A percentile compares a stretch with the other conserved stretches of the same genome.
These are phyloP conservation scores for Apostichopus leukothele DNA, from an alignment of 53 echinoderm and acorn worm genomes.

Conservation along the genomic window DNA sequence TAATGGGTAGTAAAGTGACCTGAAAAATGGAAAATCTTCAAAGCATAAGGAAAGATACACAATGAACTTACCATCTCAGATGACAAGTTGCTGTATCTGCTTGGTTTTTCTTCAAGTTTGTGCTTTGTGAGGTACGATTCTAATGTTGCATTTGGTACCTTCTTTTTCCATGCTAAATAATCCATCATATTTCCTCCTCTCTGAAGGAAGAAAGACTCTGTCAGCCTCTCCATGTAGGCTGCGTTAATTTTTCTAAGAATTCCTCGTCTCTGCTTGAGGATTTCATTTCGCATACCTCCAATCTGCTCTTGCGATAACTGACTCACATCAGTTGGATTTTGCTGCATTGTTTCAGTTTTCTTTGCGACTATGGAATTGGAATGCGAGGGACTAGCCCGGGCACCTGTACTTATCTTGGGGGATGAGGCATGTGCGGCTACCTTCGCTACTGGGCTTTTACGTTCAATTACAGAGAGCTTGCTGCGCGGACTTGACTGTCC, in stretches of 20 bases:
- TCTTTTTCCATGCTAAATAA: constrained; percentile 85
- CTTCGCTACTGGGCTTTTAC: constrained; percentile 37
- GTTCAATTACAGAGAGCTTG: neutral
- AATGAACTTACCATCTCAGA: constrained; percentile 21
- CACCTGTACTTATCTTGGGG: constrained; percentile 61
- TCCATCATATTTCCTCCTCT: constrained; percentile 98
- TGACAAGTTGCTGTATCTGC: constrained; percentile 14
- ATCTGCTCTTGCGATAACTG: constrained; percentile 75
- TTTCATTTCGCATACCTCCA: constrained; percentile 76
- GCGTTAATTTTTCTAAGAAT: constrained; percentile 76
- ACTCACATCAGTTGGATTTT: constrained; percentile 55
- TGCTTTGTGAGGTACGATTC: constrained; percentile 68
- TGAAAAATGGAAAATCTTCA: too few species aligned
- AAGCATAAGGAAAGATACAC: too few species aligned
- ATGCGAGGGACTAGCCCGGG: constrained; percentile 90
- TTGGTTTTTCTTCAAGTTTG: constrained; percentile 68
- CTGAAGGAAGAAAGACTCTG: constrained; percentile 92
- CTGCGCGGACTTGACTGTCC: constrained; percentile 31
- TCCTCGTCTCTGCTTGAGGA: constrained; percentile 75
- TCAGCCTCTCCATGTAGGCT: constrained; percentile 81
- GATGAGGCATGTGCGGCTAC: constrained; percentile 21
- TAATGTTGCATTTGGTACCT: constrained; percentile 70
- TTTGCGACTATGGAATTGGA: constrained; percentile 78
- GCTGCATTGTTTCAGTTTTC: constrained; percentile 69
- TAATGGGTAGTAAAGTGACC: too few species aligned